phyloP scores from a whole-genome alignment of 92 coral and sea anemone species.

The Paramuricea clavata region DNA sequence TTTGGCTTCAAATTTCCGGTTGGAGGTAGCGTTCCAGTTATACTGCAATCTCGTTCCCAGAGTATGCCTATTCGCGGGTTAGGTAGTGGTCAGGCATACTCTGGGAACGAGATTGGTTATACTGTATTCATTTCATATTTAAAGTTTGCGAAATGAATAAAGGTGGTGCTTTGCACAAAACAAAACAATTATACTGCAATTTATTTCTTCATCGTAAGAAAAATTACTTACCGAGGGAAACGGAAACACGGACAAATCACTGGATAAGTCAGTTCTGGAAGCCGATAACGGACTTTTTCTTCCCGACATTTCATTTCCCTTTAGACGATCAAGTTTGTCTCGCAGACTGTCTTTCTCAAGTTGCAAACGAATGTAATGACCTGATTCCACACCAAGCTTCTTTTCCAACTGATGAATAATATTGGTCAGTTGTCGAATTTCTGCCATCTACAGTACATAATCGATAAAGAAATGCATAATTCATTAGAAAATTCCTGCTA shows the following conservation, averaged over 20 bases:
- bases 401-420: constrained; percentile 96
- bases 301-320: constrained; percentile 76
- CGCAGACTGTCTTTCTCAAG: constrained; percentile 87
- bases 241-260: constrained; percentile 22
- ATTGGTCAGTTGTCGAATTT: constrained; percentile 93
- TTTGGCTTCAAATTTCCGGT: no score
- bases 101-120: no score
- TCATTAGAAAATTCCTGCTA: neutral
- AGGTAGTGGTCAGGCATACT: no score
- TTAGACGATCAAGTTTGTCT: constrained; percentile 81
- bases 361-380: constrained; percentile 79
- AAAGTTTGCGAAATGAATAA: no score
- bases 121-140: no score
- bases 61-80: no score
- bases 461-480: neutral
- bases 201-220: no score
- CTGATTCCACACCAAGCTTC: constrained; percentile 95
- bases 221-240: constrained; percentile 34
- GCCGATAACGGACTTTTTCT: constrained; percentile 72
- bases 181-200: no score
- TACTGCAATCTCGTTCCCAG: no score
- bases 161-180: no score
- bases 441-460: constrained; percentile 82
- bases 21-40: no score
- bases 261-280: constrained; percentile 46